A percentile compares a stretch with the other conserved stretches of the same genome.
Conservation (phyloP, 2,113 vertebrate genomes). For the Eclectus roratus region DNA sequence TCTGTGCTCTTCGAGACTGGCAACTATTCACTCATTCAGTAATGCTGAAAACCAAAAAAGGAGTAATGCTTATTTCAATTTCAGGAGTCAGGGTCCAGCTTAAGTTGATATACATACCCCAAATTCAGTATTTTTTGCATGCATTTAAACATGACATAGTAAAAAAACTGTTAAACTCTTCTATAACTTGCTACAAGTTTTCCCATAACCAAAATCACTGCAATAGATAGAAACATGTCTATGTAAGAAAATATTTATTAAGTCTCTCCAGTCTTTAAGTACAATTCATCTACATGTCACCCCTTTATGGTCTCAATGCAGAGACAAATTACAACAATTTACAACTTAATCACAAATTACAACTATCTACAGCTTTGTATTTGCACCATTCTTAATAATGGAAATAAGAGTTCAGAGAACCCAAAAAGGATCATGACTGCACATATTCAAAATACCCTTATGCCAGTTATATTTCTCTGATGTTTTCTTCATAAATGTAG, state of each 20-base stretch:
- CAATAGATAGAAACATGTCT: not conserved
- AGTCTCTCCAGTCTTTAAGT: not conserved
- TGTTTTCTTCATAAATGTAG: not conserved
- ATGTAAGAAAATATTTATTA: not conserved
- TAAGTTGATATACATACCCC: not conserved
- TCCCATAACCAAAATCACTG: not conserved
- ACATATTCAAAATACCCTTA: not conserved
- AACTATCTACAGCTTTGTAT: not conserved
- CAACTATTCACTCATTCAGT: not conserved
- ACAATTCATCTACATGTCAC: not conserved
- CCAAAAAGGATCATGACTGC: not conserved
- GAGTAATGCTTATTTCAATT: not conserved
- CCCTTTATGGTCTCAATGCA: not conserved
- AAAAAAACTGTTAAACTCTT: not conserved
- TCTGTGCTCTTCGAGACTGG: not conserved
- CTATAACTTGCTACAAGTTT: not conserved
- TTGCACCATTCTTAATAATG: not conserved
- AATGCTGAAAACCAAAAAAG: constrained; percentile 38
- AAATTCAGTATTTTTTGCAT: not conserved
- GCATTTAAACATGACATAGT: not conserved
- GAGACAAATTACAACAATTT: not conserved
- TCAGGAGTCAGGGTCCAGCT: not conserved
- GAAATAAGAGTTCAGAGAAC: not conserved
- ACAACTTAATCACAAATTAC: not conserved
- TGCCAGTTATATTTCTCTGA: not conserved